These are phyloP conservation scores for Heliconius ethilla DNA, from an alignment of 2,888 invertebrate species.

Conservation along the genomic window DNA sequence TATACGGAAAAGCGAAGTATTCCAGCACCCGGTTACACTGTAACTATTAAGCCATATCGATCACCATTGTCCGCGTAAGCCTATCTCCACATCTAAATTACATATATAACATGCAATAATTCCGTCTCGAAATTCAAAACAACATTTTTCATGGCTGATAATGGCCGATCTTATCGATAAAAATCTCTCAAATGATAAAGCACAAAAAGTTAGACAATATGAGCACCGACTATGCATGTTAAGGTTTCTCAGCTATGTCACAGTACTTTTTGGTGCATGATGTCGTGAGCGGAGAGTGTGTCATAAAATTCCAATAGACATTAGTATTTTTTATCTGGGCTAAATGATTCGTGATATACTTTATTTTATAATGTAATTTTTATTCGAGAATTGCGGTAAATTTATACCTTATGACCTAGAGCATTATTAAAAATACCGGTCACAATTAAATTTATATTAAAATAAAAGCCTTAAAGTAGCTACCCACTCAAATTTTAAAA, in stretches of 20 bases:
- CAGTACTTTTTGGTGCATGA: neutral
- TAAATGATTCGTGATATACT: neutral
- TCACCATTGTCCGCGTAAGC: neutral
- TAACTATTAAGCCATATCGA: slow-evolving; percentile 9
- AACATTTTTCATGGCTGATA: slow-evolving; percentile 40
- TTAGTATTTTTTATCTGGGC: neutral
- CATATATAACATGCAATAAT: neutral
- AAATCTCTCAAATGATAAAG: slow-evolving; percentile 42
- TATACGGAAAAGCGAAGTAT: neutral
- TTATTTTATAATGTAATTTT: neutral
- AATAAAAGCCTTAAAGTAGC: too few relatives aligned
- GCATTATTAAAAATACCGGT: too few relatives aligned
- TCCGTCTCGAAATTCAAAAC: slow-evolving; percentile 39
- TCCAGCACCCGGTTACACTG: neutral
- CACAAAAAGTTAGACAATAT: slow-evolving; percentile 36
- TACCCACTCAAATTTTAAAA: neutral
- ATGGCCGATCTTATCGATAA: slow-evolving; percentile 40
- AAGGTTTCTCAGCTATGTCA: slow-evolving; percentile 5
- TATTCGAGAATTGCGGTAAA: neutral
- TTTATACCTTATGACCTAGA: neutral
- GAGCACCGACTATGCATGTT: slow-evolving; percentile 3
- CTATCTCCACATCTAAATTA: slow-evolving; percentile 14
- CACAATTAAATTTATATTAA: too few relatives aligned
- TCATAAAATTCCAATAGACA: neutral
- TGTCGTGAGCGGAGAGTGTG: neutral